These are phyloP conservation scores for Ganaspis sp. DNA, from an alignment of 1,140 invertebrate species.

Conservation along the genomic window DNA sequence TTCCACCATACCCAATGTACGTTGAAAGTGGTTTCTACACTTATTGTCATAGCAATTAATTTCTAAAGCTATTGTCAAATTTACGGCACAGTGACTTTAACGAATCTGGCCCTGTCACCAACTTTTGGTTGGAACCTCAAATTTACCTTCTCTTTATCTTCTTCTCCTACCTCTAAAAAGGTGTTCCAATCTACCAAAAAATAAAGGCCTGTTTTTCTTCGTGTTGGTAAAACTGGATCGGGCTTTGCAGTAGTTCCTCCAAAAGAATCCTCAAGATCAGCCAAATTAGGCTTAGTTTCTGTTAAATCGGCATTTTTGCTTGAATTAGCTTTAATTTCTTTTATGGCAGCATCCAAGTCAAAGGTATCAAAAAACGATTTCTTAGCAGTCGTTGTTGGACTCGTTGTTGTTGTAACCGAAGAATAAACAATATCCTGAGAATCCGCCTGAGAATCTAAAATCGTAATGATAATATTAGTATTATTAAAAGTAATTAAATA, in stretches of 20 bases:
- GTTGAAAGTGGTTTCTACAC: background rate
- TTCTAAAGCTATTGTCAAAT: slow-evolving; percentile 3
- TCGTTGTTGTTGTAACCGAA: slow-evolving; percentile 37
- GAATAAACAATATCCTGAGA: slow-evolving; percentile 32
- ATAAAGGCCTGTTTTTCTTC: slow-evolving; percentile 85
- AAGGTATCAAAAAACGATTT: slow-evolving; percentile 45
- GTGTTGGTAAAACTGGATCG: slow-evolving; percentile 79
- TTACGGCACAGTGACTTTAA: slow-evolving; percentile 81
- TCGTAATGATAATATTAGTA: background rate
- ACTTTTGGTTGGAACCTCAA: slow-evolving; percentile 87
- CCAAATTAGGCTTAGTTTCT: slow-evolving; percentile 67
- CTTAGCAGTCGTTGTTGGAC: slow-evolving; percentile 33
- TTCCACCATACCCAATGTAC: background rate
- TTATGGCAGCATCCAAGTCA: slow-evolving; percentile 38
- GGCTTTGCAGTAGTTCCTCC: slow-evolving; percentile 78
- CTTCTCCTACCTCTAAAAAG: slow-evolving; percentile 87
- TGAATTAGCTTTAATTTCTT: slow-evolving; percentile 40
- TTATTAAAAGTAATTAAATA: no score
- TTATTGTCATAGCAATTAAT: background rate
- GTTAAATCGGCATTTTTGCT: slow-evolving; percentile 39
- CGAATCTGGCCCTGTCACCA: slow-evolving; percentile 85
- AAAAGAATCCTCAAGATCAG: slow-evolving; percentile 87
- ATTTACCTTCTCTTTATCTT: slow-evolving; percentile 85
- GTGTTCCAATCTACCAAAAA: slow-evolving; percentile 90
- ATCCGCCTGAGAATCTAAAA: background rate